Base-by-base conservation (phyloP, 2,797 vertebrate species). In the Erithacus rubecula region DNA sequence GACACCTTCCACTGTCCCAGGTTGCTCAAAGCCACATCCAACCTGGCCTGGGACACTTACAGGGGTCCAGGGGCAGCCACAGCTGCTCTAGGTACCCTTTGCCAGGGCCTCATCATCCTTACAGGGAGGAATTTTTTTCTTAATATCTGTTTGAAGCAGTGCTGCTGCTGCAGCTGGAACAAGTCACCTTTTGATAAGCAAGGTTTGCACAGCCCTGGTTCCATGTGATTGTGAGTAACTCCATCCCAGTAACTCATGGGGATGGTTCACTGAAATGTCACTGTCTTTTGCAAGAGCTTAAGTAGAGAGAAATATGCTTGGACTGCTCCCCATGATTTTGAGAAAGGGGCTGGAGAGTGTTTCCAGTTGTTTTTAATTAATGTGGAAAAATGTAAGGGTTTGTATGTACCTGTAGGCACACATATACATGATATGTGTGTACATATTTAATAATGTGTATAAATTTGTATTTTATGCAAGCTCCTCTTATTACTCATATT, bases 1-100 rank as follows among this genome's bases (percentile, higher is more conserved):
- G 20, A 58, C 67, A 59, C 12, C 5, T 72, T 2, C 49, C 29
- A 44, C 22, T 22, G 0, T 3, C 22, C 49, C 41, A 83, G 58
- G 12, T 0, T 46, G n/a, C 24, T 65, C 52, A n/a, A 11, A 34
- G 3, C 20, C 14, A 8, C 0, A 0, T 12, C 44, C 9, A 52
- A 0, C 17, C 77, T 41, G 68, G 26, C 30, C 34, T 36, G 1
- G 53, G 53, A 0, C 47, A 23, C 39, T 53, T 0, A 20, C 39
- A 46, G 21, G 30, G 39, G 8, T 81, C 2, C 47, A 53, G 39
- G 60, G 39, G 32, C 36, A 64, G 58, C 51, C 27, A 1, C 44
- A 65, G 59, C 68, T 72, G 0, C 60, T 39, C 68, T 52, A 52
- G 17, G 12, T 4, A 74, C 15, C 24, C 77, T 47, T 22, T 74